Conservation (phyloP, 2,113 vertebrate genomes). For the Calypte anna region DNA sequence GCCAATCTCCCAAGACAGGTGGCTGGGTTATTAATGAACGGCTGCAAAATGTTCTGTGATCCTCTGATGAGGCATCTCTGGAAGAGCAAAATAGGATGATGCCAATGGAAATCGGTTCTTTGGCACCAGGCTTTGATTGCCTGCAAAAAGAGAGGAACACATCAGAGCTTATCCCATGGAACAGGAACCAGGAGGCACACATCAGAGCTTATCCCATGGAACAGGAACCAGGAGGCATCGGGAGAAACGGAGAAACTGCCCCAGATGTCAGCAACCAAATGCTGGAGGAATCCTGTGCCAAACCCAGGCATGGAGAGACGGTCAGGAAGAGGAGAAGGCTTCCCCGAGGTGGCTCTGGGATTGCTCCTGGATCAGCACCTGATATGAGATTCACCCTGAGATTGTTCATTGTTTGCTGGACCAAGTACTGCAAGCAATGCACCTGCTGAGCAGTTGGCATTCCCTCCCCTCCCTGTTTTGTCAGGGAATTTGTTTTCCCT, state of each 20-base stretch:
- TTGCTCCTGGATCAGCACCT: background rate
- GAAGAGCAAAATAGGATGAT: background rate
- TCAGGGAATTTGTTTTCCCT: background rate
- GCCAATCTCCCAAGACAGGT: background rate
- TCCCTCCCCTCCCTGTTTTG: background rate
- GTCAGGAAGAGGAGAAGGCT: background rate
- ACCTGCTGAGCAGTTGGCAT: background rate
- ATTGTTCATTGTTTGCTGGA: background rate
- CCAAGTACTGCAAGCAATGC: background rate
- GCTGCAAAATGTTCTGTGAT: conserved; percentile 26
- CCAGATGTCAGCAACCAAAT: background rate
- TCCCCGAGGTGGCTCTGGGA: background rate
- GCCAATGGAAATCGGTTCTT: background rate
- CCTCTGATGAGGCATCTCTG: background rate
- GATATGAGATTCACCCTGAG: background rate
- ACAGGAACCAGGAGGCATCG: background rate
- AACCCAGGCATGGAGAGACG: background rate
- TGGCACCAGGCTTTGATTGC: background rate
- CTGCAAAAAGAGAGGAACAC: background rate
- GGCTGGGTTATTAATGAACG: background rate
- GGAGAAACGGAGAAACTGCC: background rate
- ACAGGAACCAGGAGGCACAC: background rate
- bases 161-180: background rate
- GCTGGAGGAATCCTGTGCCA: background rate
- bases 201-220: background rate